phyloP scores from a whole-genome alignment of 2,113 vertebrate genomes.

The Nanorana parkeri region DNA sequence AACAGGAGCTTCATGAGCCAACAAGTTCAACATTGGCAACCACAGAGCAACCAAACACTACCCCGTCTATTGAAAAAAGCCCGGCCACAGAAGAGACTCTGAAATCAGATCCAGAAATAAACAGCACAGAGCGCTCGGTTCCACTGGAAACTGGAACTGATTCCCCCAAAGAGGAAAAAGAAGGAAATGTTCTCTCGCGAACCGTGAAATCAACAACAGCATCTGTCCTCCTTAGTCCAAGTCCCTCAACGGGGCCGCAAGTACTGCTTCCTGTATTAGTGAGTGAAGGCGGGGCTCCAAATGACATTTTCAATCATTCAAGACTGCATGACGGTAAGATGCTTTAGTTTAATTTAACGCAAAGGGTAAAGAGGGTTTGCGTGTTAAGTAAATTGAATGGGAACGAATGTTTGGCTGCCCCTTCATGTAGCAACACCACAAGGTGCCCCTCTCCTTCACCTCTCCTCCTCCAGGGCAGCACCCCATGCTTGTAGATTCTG shows the following conservation, averaged over 20 bases:
- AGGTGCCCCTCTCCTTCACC: too few relatives aligned
- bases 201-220: constrained; percentile 67
- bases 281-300: constrained; percentile 71
- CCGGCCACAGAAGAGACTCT: background rate
- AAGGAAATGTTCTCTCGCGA: constrained; percentile 60
- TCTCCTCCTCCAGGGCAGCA: too few relatives aligned
- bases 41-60: background rate
- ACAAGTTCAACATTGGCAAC: background rate
- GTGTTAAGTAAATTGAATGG: too few relatives aligned
- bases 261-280: constrained; percentile 61
- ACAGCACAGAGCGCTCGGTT: background rate
- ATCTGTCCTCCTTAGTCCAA: constrained; percentile 60
- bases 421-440: too few relatives aligned
- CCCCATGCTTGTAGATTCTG: too few relatives aligned
- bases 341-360: too few relatives aligned
- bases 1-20: background rate
- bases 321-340: constrained; percentile 78
- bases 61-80: background rate
- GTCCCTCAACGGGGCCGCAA: constrained; percentile 64
- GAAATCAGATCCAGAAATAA: background rate
- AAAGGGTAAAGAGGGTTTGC: too few relatives aligned
- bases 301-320: constrained; percentile 68
- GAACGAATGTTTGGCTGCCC: too few relatives aligned
- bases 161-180: background rate
- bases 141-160: background rate